Conservation (phyloP, 2,113 vertebrate genomes). For the Dermatemys mawii region DNA sequence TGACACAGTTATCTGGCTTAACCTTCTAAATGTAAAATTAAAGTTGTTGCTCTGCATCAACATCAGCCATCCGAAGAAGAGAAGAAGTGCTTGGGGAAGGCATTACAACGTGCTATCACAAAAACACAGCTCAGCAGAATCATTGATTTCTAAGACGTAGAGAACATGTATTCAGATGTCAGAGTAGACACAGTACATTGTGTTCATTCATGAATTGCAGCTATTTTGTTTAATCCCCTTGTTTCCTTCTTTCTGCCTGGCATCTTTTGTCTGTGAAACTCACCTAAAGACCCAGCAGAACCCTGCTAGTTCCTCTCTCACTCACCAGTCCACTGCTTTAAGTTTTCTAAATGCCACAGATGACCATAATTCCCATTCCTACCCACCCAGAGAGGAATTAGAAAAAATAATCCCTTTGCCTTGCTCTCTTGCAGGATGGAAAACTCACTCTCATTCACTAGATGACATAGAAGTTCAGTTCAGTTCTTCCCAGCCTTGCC, state of each 20-base stretch:
- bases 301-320: neutral
- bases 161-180: slow-evolving; percentile 50
- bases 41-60: neutral
- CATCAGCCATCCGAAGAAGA: neutral
- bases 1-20: neutral
- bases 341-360: slow-evolving; percentile 9
- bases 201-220: slow-evolving; percentile 56
- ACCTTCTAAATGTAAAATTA: neutral
- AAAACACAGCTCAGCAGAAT: slow-evolving; percentile 57
- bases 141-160: slow-evolving; percentile 17
- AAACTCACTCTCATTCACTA: slow-evolving; percentile 40
- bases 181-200: slow-evolving; percentile 3
- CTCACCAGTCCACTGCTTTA: neutral
- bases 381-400: neutral
- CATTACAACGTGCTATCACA: slow-evolving; percentile 46
- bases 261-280: neutral
- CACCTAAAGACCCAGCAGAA: slow-evolving; percentile 21
- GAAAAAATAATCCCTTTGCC: slow-evolving; percentile 4
- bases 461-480: neutral
- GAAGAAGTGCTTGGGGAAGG: slow-evolving; percentile 46
- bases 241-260: slow-evolving; percentile 41
- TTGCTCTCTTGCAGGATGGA: slow-evolving; percentile 24
- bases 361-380: neutral
- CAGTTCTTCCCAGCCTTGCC: slow-evolving; percentile 23
- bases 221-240: slow-evolving; percentile 60